Percentiles rank a stretch among this genome's conserved stretches.
Evolutionary conservation across 2,113 vertebrate species (phyloP).

Genomic region (Butorides virescens): DNA sequence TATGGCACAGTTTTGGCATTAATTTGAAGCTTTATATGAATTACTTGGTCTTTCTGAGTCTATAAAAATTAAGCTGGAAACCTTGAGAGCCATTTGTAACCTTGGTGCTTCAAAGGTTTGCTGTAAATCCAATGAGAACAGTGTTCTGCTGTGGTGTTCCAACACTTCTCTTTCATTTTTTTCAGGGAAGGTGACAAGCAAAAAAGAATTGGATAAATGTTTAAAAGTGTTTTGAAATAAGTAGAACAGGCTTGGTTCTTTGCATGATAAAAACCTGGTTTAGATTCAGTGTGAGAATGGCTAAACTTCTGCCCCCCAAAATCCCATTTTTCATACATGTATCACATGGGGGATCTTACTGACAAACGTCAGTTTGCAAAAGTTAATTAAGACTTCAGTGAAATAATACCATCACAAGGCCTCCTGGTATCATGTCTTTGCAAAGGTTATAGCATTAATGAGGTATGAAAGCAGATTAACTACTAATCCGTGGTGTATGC

Average conservation of each 20-base stretch:
- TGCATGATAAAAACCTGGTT: not conserved
- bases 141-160: not conserved
- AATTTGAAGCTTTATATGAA: not conserved
- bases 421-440: not conserved
- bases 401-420: not conserved
- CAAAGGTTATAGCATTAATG: constrained; percentile 1
- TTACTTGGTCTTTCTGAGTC: not conserved
- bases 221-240: not conserved
- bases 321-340: not conserved
- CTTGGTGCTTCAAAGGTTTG: not conserved
- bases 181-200: not conserved
- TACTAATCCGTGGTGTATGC: not conserved
- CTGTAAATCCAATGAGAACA: not conserved
- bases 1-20: not conserved
- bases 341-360: not conserved
- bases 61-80: not conserved
- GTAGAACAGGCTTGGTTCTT: not conserved
- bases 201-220: not conserved
- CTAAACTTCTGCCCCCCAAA: not conserved
- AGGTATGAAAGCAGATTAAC: constrained; percentile 10
- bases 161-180: not conserved
- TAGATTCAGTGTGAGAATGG: not conserved
- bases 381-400: not conserved
- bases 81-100: not conserved
- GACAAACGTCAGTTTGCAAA: not conserved